These are phyloP conservation scores for Harpegnathos saltator DNA, from an alignment of 1,140 invertebrate species.

Conservation along the genomic window DNA sequence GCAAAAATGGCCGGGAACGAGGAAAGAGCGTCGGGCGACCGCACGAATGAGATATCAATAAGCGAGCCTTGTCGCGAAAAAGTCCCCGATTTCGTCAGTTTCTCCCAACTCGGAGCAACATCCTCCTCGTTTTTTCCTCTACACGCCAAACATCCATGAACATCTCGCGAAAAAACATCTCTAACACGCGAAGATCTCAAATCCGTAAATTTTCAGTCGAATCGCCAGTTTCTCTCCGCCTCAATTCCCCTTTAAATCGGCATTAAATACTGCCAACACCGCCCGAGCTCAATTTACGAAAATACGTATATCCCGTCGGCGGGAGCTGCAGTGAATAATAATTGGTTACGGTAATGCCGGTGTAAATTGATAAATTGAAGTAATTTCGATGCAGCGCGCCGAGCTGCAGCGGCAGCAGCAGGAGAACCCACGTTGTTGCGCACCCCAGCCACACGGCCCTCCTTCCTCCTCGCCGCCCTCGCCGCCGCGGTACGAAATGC, in stretches of 20 bases:
- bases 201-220: background rate
- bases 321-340: slow-evolving; percentile 46
- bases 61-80: no score
- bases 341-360: slow-evolving; percentile 53
- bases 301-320: slow-evolving; percentile 19
- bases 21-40: slow-evolving; percentile 40
- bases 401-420: background rate
- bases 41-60: slow-evolving; percentile 32
- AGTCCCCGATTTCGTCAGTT: no score
- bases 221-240: background rate
- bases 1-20: slow-evolving; percentile 32
- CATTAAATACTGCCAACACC: slow-evolving; percentile 32
- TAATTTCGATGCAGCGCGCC: slow-evolving; percentile 51
- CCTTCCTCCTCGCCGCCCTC: no score
- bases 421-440: slow-evolving; percentile 17
- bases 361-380: slow-evolving; percentile 57
- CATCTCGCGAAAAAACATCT: no score
- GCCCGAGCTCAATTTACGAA: slow-evolving; percentile 47
- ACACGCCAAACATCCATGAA: no score
- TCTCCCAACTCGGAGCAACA: no score
- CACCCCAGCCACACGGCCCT: background rate
- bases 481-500: slow-evolving; percentile 48
- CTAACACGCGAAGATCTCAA: background rate
- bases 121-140: no score
- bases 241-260: background rate